A percentile compares a stretch with the other conserved stretches of the same genome.
These are phyloP conservation scores for Paedocypris micromegethes DNA, from an alignment of 2,797 vertebrate species.

Conservation along the genomic window DNA sequence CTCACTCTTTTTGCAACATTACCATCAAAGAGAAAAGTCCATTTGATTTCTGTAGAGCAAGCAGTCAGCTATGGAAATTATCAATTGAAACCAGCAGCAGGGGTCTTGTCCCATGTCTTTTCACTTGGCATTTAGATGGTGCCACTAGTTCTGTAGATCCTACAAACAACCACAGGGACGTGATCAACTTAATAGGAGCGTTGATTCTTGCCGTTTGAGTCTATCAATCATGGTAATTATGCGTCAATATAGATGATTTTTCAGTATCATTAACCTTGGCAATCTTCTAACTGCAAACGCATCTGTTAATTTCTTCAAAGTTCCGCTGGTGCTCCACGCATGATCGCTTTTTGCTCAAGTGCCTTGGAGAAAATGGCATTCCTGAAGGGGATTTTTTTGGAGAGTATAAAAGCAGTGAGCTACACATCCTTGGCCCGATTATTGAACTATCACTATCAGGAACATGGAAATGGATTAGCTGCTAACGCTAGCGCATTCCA, in stretches of 20 bases:
- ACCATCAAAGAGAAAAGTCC: too few species aligned
- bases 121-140: conserved; percentile 38
- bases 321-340: conserved; percentile 46
- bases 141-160: conserved; percentile 26
- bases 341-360: conserved; percentile 34
- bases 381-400: conserved; percentile 45
- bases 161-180: conserved; percentile 44
- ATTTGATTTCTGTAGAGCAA: neutral
- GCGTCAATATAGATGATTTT: conserved; percentile 71
- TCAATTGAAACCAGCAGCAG: conserved; percentile 22
- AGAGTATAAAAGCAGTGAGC: conserved; percentile 57
- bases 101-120: conserved; percentile 5
- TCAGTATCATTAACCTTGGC: conserved; percentile 77
- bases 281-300: conserved; percentile 63
- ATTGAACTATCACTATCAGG: conserved; percentile 65
- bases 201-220: conserved; percentile 55
- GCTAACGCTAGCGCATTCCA: conserved; percentile 61
- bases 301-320: conserved; percentile 70
- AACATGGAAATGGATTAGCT: conserved; percentile 67
- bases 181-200: conserved; percentile 45
- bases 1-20: conserved; percentile 20
- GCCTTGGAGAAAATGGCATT: conserved; percentile 48
- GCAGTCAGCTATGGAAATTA: conserved; percentile 13
- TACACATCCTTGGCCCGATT: conserved; percentile 60
- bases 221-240: conserved; percentile 74